Conservation (phyloP, 2,113 vertebrate species). For the Limanda limanda region DNA sequence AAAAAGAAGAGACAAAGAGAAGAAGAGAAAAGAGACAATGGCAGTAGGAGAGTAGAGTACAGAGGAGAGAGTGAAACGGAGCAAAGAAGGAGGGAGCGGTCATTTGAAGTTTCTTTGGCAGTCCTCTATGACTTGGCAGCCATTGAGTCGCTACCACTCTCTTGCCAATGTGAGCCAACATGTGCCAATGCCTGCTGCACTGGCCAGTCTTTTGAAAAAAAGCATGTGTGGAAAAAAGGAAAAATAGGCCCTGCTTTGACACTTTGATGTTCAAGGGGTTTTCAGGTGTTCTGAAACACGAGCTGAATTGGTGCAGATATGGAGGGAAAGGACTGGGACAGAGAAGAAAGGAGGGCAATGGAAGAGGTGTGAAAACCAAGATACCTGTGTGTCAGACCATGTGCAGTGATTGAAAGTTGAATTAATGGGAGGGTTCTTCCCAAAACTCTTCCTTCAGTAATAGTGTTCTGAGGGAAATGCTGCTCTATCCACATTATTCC, state of each 20-base stretch:
- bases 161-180: conserved; percentile 54
- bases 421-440: too few relatives aligned
- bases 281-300: conserved; percentile 51
- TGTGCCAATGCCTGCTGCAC: conserved; percentile 53
- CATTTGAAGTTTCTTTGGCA: conserved; percentile 76
- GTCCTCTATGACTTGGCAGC: conserved; percentile 72
- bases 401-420: too few relatives aligned
- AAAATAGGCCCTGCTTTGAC: conserved; percentile 34
- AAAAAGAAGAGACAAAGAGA: conserved; percentile 17
- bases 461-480: too few relatives aligned
- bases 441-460: too few relatives aligned
- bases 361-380: conserved; percentile 20
- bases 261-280: conserved; percentile 65
- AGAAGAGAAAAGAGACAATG: conserved; percentile 16
- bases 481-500: neutral
- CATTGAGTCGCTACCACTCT: conserved; percentile 27
- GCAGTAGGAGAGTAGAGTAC: conserved; percentile 3
- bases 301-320: conserved; percentile 48
- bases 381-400: neutral
- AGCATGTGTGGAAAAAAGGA: neutral
- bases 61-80: conserved; percentile 43
- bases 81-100: conserved; percentile 54
- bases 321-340: conserved; percentile 14
- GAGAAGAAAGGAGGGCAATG: conserved; percentile 30
- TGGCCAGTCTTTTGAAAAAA: conserved; percentile 36